Base-by-base conservation (phyloP, 2,113 vertebrate genomes). In the Herpetotheres cachinnans region DNA sequence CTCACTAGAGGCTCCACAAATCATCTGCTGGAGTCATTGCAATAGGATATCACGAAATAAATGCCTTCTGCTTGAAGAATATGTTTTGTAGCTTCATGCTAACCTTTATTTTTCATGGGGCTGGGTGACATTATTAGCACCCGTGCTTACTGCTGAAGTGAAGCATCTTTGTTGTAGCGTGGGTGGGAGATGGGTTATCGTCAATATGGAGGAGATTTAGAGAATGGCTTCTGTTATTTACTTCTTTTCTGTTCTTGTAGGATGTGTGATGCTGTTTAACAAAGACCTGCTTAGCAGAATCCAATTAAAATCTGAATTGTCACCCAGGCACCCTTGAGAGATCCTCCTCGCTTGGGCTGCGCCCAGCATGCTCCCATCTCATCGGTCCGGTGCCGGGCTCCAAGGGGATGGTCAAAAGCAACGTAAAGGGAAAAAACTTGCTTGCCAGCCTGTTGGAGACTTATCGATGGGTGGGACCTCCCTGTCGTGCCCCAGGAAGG, bases 191-290 rank as follows among this genome's bases (percentile, higher is more conserved):
- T 40, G 77, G 95, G 88, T 92, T 92, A 86, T 63, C 42, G 7
- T 95, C 95, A 95, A 86, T 91, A 91, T 84, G 95, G 94, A 96
- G 77, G 92, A 71, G 76, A 81, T 59, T 90, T 84, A 72, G 73
- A 86, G 95, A 94, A 86, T 90, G 83, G 65, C 89, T 96, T 95
- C 88, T 96, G 90, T 95, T 97, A 93, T 83, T 96, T 96, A 91
- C 87, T 95, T 89, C 38, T 83, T 82, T 56, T 76, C 88, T 56
- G 72, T 93, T 93, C 92, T 86, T 56, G 69, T 49, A 76, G 80
- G 67, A 91, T 54, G 38, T 8, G 59, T 82, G 91, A 94, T 76
- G 78, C 77, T 6, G 1, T 83, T 83, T 82, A 58, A 63, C 55
- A 47, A 38, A 89, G 84, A 92, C 42, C 46, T 7, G 83, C 46